Evolutionary conservation across 2,888 invertebrate genomes (phyloP).

Genomic region (Meiosimyza decipiens): DNA sequence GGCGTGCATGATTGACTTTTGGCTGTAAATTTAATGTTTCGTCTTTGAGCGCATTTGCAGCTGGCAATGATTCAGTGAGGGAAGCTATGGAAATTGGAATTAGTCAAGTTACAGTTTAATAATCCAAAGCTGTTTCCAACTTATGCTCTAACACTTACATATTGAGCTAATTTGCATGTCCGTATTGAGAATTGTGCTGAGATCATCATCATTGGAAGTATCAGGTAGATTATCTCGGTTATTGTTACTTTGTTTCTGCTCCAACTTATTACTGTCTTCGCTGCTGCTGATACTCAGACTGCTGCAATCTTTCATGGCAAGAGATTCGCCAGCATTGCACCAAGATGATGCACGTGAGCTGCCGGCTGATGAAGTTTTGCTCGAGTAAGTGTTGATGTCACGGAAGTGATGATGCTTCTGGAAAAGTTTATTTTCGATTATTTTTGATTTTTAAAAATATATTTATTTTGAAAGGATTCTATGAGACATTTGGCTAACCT

Average conservation of each 20-base stretch:
- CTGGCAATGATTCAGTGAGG: conserved; percentile 46
- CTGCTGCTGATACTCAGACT: conserved; percentile 70
- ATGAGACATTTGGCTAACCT: conserved; percentile 46
- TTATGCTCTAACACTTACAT: conserved; percentile 51
- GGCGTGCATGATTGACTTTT: neutral
- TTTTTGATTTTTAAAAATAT: neutral
- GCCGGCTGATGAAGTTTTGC: conserved; percentile 58
- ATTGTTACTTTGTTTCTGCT: conserved; percentile 36
- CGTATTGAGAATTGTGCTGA: conserved; percentile 54
- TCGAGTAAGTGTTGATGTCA: conserved; percentile 53
- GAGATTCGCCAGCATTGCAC: conserved; percentile 73
- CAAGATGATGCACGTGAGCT: conserved; percentile 64
- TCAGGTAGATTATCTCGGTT: conserved; percentile 41
- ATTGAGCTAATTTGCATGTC: conserved; percentile 61
- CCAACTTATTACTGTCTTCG: conserved; percentile 51
- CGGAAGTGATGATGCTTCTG: conserved; percentile 45
- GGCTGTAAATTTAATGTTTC: conserved; percentile 25
- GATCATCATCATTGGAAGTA: conserved; percentile 48
- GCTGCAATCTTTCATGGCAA: conserved; percentile 71
- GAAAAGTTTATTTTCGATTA: neutral
- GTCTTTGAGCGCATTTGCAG: conserved; percentile 38
- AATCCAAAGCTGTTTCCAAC: neutral
- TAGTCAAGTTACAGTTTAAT: neutral
- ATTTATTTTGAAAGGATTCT: neutral
- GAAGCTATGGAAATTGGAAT: conserved; percentile 43